phyloP scores from a whole-genome alignment of 2,888 invertebrate species.

The Dynastes grantii region DNA sequence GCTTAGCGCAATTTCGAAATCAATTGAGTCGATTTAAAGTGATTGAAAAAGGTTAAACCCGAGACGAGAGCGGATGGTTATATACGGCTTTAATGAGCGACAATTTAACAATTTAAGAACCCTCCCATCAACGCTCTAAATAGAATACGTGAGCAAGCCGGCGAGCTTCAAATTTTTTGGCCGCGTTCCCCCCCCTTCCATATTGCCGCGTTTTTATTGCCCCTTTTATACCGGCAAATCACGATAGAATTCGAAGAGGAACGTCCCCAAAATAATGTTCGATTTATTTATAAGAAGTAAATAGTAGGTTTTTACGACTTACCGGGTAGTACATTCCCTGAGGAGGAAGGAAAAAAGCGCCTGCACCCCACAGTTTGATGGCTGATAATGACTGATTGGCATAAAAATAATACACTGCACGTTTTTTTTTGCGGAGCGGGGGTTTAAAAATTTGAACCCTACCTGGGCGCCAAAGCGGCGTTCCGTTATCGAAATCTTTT shows the following conservation, averaged over 20 bases:
- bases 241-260: background rate
- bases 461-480: conserved; percentile 53
- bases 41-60: conserved; percentile 5
- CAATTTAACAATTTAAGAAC: conserved; percentile 46
- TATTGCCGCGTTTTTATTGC: no score
- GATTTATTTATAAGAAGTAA: background rate
- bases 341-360: conserved; percentile 96
- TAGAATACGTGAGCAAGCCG: conserved; percentile 28
- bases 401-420: conserved; percentile 71
- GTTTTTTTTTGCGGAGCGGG: conserved; percentile 31
- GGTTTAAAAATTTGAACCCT: no score
- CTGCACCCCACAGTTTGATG: conserved; percentile 98
- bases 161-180: conserved; percentile 28
- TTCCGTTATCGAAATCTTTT: background rate
- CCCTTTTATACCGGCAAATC: conserved; percentile 36
- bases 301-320: conserved; percentile 71
- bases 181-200: no score
- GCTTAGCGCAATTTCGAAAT: background rate
- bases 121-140: conserved; percentile 22
- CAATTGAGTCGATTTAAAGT: conserved; percentile 34
- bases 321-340: conserved; percentile 98
- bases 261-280: background rate
- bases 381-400: conserved; percentile 78
- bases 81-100: conserved; percentile 24
- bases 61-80: conserved; percentile 23